Conservation (phyloP, 2,113 vertebrate species). For the Halichoerus grypus region DNA sequence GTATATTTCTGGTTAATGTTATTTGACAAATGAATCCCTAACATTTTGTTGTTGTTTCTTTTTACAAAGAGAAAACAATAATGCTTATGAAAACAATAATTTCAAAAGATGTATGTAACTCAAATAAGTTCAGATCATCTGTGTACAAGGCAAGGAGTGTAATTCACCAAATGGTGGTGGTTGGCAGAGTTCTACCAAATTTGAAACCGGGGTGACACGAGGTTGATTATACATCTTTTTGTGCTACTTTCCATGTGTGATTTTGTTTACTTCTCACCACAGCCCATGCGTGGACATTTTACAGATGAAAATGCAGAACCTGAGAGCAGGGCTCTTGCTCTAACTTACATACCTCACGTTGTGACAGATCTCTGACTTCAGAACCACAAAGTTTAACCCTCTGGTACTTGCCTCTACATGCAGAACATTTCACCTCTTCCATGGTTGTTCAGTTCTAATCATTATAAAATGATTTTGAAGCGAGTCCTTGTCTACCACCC, state of each 20-base stretch:
- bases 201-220: background rate
- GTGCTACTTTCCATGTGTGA: background rate
- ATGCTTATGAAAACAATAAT: background rate
- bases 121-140: background rate
- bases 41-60: background rate
- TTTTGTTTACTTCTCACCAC: background rate
- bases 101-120: background rate
- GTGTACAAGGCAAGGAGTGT: background rate
- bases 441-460: background rate
- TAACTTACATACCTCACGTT: background rate
- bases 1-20: background rate
- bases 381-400: background rate
- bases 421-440: background rate
- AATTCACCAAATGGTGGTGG: background rate
- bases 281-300: background rate
- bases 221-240: background rate
- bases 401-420: background rate
- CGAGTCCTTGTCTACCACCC: background rate
- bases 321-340: background rate
- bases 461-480: background rate
- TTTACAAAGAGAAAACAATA: background rate
- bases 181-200: background rate
- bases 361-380: background rate
- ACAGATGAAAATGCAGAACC: background rate
- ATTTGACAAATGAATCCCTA: background rate